Evolutionary conservation across 1,140 invertebrate genomes (phyloP).

Genomic region (Scaptomyza pallida): DNA sequence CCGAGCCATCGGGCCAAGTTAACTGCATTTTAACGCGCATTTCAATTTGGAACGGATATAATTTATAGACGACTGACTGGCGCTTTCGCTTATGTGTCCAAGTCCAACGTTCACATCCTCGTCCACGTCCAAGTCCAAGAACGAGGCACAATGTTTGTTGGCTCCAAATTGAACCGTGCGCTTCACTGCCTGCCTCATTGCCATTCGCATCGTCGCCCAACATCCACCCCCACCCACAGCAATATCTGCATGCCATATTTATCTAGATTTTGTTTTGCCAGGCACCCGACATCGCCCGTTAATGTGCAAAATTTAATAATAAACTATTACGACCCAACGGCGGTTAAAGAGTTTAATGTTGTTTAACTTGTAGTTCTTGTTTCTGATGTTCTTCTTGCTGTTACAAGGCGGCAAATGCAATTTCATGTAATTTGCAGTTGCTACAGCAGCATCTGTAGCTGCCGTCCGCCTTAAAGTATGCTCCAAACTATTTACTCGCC

Average conservation of each 20-base stretch:
- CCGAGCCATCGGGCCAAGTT: conserved; percentile 73
- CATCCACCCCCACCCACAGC: not conserved
- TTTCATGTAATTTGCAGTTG: conserved; percentile 45
- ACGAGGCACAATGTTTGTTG: conserved; percentile 53
- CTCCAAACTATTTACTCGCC: conserved; percentile 52
- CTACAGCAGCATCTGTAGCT: conserved; percentile 9
- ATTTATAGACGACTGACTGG: conserved; percentile 84
- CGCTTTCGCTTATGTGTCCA: conserved; percentile 60
- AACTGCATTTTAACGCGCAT: conserved; percentile 84
- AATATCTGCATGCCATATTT: conserved; percentile 68
- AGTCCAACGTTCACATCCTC: conserved; percentile 1
- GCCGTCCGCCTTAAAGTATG: conserved; percentile 51
- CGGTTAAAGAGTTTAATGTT: conserved; percentile 73
- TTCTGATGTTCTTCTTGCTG: conserved; percentile 22
- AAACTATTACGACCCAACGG: conserved; percentile 64
- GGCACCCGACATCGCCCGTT: conserved; percentile 53
- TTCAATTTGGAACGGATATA: conserved; percentile 84
- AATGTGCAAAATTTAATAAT: conserved; percentile 81
- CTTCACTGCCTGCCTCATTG: conserved; percentile 53
- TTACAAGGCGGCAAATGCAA: conserved; percentile 53
- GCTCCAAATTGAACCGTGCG: conserved; percentile 76
- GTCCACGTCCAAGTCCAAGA: not conserved
- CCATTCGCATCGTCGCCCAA: too few species aligned
- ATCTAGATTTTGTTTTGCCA: conserved; percentile 77
- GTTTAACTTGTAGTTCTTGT: conserved; percentile 17